Evolutionary conservation across 2,888 invertebrate species (phyloP).

Genomic region (Ceratothoa steindachneri): DNA sequence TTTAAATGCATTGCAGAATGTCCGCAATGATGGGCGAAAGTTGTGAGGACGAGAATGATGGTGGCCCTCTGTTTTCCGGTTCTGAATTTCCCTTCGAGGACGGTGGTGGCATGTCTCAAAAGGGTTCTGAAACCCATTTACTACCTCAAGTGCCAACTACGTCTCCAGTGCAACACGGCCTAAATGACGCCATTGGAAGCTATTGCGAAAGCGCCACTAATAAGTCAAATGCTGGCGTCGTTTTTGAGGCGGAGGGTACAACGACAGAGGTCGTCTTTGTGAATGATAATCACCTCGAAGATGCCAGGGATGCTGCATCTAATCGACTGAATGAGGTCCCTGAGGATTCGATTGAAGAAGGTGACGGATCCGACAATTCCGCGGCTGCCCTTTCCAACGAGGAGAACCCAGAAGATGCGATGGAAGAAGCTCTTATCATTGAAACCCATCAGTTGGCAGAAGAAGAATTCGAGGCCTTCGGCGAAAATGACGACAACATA

Average conservation of each 20-base stretch:
- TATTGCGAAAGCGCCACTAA: too few species aligned
- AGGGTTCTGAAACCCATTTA: background rate
- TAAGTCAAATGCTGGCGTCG: too few species aligned
- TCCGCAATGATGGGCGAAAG: conserved; percentile 1
- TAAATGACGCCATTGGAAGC: too few species aligned
- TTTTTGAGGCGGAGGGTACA: too few species aligned
- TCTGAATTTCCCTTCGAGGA: background rate
- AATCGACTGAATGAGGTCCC: background rate
- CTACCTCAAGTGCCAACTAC: background rate
- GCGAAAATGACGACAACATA: background rate
- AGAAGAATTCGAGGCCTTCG: conserved; percentile 4
- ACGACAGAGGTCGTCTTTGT: too few species aligned
- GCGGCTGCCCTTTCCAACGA: too few species aligned
- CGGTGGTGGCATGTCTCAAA: background rate
- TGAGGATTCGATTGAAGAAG: background rate
- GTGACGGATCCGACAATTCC: background rate
- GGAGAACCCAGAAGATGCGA: background rate
- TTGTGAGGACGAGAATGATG: background rate
- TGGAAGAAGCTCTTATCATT: too few species aligned
- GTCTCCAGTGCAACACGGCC: too few species aligned
- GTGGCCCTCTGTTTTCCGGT: background rate
- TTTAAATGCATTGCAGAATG: conserved; percentile 15
- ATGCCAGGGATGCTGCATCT: background rate
- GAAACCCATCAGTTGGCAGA: too few species aligned
- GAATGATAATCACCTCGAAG: conserved; percentile 18